A percentile compares a stretch with the other conserved stretches of the same genome.
Evolutionary conservation across 2,797 vertebrate genomes (phyloP).

Genomic region (Sebastolobus altivelis): DNA sequence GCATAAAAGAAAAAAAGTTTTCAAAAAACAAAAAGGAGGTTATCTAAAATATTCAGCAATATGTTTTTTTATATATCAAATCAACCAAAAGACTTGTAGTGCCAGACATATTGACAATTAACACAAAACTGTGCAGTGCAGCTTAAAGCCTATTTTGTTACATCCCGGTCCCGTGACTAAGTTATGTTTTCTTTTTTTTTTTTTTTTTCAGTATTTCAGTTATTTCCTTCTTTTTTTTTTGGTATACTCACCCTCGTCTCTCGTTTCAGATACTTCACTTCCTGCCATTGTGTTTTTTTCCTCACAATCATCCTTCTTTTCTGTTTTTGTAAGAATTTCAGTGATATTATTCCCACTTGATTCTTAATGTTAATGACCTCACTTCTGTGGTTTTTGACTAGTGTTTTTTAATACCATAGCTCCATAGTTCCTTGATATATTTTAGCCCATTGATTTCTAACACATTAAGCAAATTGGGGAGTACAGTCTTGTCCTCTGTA

Average conservation of each 20-base stretch:
- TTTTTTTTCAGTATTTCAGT: neutral
- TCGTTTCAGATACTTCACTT: neutral
- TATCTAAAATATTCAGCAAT: neutral
- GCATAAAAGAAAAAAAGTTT: neutral
- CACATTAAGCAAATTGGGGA: neutral
- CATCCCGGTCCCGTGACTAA: too few species aligned
- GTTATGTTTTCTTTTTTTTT: too few species aligned
- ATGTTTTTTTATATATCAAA: neutral
- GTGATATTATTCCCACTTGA: too few species aligned
- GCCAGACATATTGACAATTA: neutral
- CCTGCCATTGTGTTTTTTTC: neutral
- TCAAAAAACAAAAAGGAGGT: neutral
- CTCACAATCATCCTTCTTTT: too few species aligned
- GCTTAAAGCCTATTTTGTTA: neutral
- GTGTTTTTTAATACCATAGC: too few species aligned
- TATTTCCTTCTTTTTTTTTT: neutral
- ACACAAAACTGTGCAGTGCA: neutral
- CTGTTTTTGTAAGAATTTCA: too few species aligned
- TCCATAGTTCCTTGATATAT: neutral
- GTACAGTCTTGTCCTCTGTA: neutral
- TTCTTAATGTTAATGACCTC: too few species aligned
- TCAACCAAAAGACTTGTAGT: neutral
- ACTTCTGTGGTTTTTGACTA: too few species aligned
- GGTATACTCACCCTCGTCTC: too few species aligned
- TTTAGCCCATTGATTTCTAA: neutral